phyloP scores from a whole-genome alignment of 2,797 vertebrate species.

The Eidolon dupreanum region DNA sequence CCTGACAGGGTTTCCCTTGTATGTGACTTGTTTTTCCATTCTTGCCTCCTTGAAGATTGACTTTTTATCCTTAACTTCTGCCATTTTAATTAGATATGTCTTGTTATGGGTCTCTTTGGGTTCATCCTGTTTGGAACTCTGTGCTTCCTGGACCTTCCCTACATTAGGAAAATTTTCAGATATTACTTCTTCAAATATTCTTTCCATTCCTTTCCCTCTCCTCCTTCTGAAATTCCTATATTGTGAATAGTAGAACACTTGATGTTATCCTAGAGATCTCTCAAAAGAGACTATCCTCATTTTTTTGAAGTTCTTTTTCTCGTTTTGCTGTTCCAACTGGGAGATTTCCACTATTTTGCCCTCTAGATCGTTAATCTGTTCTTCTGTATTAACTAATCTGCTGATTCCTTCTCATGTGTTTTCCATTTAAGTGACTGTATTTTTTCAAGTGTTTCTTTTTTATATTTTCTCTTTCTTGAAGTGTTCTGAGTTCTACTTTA shows the following conservation, averaged over 20 bases:
- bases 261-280: not conserved
- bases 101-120: not conserved
- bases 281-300: not conserved
- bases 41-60: not conserved
- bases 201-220: not conserved
- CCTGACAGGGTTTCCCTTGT: not conserved
- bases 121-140: not conserved
- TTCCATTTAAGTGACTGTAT: not conserved
- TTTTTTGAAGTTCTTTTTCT: not conserved
- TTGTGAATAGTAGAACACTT: not conserved
- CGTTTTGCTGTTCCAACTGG: not conserved
- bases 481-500: not conserved
- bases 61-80: not conserved
- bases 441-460: not conserved
- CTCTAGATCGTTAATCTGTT: not conserved
- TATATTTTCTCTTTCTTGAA: not conserved
- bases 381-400: not conserved
- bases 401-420: not conserved
- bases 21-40: not conserved
- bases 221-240: not conserved
- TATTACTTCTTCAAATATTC: not conserved
- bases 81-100: not conserved
- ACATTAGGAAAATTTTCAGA: not conserved
- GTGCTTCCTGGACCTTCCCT: not conserved
- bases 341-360: not conserved